Evolutionary conservation across 2,888 invertebrate genomes (phyloP), one percentile per base, ranked within the genome.

Genomic region (Stenolophus ochropezus): DNA sequence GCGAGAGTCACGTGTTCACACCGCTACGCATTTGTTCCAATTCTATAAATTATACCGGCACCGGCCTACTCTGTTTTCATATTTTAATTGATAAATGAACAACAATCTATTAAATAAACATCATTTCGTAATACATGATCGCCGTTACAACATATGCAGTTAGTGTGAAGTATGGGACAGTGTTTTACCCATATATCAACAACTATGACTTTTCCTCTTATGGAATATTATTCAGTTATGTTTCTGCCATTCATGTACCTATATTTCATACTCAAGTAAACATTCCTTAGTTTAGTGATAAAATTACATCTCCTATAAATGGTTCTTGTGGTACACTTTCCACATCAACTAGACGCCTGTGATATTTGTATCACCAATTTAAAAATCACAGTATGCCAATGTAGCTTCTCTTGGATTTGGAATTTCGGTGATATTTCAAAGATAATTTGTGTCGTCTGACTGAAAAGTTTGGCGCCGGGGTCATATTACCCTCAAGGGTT

Each of bases 11-110:
- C 73, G 49, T 73, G 73, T 21, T 73, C 16, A 11, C 5, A 49
- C 73, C 49, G 73, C 73, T 69, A 27, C 49, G 33, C 51, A 80
- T 80, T 80, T 80, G 80, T 58, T 80, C 80, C 58, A 80, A 73
- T 80, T 80, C 58, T 56, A 73, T 58, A 80, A 80, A 56, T 80
- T 80, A 80, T 80, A 73, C 80, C 71, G 73, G 56, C 58, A 73
- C 80, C 71, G 73, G 56, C 73, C 80, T 80, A 73, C 80, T 80
- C 73, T 73, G 80, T 49, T 80, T 80, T 80, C 80, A 71, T 80
- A 58, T 80, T 73, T 79, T 71, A 79, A 51, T 79, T 77, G 58
- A 77, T 69, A 78, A 69, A 78, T 73, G 49, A 73, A 73, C 73
- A 73, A 73, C 73, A 49, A 8, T 73, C 73, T 49, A 73, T 73